These are phyloP conservation scores for Idaea biselata DNA, from an alignment of 2,888 invertebrate genomes.

Conservation along the genomic window DNA sequence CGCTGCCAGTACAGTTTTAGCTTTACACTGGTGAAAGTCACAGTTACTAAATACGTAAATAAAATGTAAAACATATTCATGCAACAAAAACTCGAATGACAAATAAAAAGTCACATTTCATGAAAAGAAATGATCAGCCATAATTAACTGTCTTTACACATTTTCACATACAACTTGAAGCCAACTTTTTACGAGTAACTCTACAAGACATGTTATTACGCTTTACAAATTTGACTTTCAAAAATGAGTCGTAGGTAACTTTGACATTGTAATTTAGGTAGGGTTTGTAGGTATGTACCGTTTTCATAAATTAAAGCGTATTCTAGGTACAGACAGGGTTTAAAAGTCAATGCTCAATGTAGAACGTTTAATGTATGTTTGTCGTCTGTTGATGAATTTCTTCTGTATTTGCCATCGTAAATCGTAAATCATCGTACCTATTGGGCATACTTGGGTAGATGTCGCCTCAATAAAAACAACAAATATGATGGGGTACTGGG, in stretches of 20 bases:
- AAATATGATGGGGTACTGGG: too few relatives aligned
- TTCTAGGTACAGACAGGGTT: neutral
- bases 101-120: neutral
- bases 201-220: neutral
- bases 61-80: neutral
- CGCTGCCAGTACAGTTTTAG: too few relatives aligned
- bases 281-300: neutral
- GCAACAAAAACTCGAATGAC: neutral
- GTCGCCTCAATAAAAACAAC: too few relatives aligned
- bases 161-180: neutral
- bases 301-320: neutral
- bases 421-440: too few relatives aligned
- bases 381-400: too few relatives aligned
- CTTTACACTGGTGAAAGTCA: too few relatives aligned
- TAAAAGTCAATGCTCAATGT: too few relatives aligned
- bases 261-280: conserved; percentile 1
- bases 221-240: neutral
- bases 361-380: too few relatives aligned
- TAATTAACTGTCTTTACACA: neutral
- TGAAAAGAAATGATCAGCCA: neutral
- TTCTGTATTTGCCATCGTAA: too few relatives aligned
- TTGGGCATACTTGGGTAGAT: too few relatives aligned
- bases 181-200: neutral
- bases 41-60: neutral
- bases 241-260: neutral